Evolutionary conservation across 1,140 invertebrate genomes (phyloP).

Genomic region (Vanessa tameamea): DNA sequence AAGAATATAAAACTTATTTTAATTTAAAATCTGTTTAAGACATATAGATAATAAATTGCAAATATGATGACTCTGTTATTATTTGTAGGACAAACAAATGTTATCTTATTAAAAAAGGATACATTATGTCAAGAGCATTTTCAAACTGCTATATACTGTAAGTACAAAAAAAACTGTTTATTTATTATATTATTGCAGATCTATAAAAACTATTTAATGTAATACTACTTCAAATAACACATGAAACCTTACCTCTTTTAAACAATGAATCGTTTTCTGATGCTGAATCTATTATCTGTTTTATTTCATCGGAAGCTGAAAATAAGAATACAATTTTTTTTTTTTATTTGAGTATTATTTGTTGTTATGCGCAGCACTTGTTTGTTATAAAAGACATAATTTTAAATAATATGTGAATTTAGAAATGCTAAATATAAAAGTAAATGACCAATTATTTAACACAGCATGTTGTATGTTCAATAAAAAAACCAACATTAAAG

Average conservation of each 20-base stretch:
- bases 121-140: constrained; percentile 36
- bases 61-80: too few species aligned
- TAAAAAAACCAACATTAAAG: background rate
- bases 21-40: too few species aligned
- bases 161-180: constrained; percentile 22
- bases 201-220: background rate
- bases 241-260: constrained; percentile 49
- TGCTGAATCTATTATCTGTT: constrained; percentile 55
- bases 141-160: constrained; percentile 32
- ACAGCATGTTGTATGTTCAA: background rate
- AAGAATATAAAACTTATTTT: too few species aligned
- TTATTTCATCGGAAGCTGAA: constrained; percentile 57
- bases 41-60: too few species aligned
- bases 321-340: constrained; percentile 21
- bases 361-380: too few species aligned
- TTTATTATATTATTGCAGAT: background rate
- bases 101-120: background rate
- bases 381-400: background rate
- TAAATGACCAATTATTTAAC: too few species aligned
- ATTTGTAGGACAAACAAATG: background rate
- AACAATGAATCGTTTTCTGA: constrained; percentile 51
- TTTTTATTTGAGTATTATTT: background rate
- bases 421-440: too few species aligned
- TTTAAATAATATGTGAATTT: background rate
- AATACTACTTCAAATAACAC: too few species aligned